Evolutionary conservation across 2,888 invertebrate species (phyloP), one percentile per base, ranked within the genome.

Genomic region (Neoitamus cyanurus): DNA sequence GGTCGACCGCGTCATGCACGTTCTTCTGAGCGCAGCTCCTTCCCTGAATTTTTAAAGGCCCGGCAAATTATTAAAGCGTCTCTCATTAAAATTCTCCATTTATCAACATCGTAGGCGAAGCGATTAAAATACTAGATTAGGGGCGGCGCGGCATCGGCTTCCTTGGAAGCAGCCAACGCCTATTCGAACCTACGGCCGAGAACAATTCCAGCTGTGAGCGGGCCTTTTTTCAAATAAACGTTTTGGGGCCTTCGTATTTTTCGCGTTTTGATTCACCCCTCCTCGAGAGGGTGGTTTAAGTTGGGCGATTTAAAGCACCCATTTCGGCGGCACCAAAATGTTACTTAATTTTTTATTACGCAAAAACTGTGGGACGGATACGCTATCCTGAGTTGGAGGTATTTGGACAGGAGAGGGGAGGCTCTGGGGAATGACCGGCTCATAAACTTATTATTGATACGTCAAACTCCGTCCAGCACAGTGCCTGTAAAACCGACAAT

Each of bases 31-130:
- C 13, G 48, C 20, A 42, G 58, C 31, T 78, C 48, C 31, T 78
- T 77, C 46, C 9, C 28, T 48, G 46, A 78, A 78, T 75, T 78
- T 78, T 78, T 78, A 58, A 48, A 28, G 78, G 9, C 6, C n/a
- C 2, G 48, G 30, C 4, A 28, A 58, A 34, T 48, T 78, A 78
- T 78, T 78, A 78, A 78, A 78, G 78, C 15, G 15, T 9, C 31
- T 48, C 58, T 78, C 48, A 78, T 78, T 78, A 78, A 46, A 58
- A 48, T 78, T 78, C 31, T 15, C 31, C 78, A 78, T 78, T 48
- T 58, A 58, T 58, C 58, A 58, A 58, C 58, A 58, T 58, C 58
- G 58, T 20, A 25, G 58, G 15, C 58, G 20, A 58, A 58, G 20
- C 58, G 58, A 58, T 25, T 58, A 48, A 48, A 48, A 48, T 48